Percentiles rank a stretch among this genome's conserved stretches.
These are phyloP conservation scores for Linepithema humile DNA, from an alignment of 1,140 invertebrate species.

Conservation along the genomic window DNA sequence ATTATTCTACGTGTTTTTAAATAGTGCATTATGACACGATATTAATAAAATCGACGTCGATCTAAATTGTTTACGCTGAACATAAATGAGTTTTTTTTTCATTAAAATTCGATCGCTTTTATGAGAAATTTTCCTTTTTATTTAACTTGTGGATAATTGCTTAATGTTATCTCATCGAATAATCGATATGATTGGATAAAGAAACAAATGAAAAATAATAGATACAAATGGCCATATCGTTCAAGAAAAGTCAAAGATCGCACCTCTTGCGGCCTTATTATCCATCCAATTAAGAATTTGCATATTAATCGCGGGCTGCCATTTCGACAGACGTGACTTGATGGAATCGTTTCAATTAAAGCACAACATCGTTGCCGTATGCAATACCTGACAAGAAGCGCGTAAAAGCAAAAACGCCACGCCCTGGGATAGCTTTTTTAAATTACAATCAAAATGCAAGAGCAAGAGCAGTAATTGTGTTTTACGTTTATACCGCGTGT, in stretches of 20 bases:
- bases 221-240: background rate
- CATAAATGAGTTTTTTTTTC: background rate
- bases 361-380: constrained; percentile 32
- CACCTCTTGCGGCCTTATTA: constrained; percentile 57
- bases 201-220: background rate
- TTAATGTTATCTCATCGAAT: background rate
- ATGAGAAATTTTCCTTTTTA: background rate
- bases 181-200: background rate
- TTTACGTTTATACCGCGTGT: background rate
- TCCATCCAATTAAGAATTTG: constrained; percentile 73
- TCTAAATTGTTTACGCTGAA: background rate
- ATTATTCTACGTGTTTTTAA: background rate
- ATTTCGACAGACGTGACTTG: constrained; percentile 66
- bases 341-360: constrained; percentile 72
- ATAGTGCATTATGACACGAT: background rate
- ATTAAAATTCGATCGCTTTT: background rate
- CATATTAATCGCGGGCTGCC: constrained; percentile 64
- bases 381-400: constrained; percentile 10
- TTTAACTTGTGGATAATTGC: background rate
- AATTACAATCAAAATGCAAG: background rate
- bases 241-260: background rate
- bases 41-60: background rate
- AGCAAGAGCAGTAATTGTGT: background rate
- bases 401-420: constrained; percentile 28
- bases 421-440: background rate